These are phyloP conservation scores for Chalcis sispes DNA, from an alignment of 2,888 invertebrate genomes.

Conservation along the genomic window DNA sequence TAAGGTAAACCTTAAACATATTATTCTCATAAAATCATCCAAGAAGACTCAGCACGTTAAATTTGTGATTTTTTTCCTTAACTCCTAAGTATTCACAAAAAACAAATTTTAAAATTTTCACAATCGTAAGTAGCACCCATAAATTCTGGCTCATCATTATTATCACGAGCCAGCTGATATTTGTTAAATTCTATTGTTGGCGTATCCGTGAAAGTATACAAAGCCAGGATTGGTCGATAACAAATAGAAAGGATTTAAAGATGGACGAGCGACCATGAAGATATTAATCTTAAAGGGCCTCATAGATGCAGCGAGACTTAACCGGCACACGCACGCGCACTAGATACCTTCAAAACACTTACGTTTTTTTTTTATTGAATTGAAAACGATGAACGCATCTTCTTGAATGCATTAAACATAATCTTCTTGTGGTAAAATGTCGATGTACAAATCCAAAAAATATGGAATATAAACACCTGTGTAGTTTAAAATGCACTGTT, in stretches of 20 bases:
- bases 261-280: not conserved
- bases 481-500: conserved; percentile 6
- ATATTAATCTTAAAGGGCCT: not conserved
- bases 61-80: too few relatives aligned
- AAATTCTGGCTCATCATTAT: too few relatives aligned
- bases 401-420: not conserved
- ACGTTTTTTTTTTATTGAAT: not conserved
- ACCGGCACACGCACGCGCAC: conserved; percentile 12
- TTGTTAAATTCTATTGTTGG: too few relatives aligned
- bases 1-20: too few relatives aligned
- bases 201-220: too few relatives aligned
- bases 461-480: conserved; percentile 26
- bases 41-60: too few relatives aligned
- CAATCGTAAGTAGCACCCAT: too few relatives aligned
- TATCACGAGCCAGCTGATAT: too few relatives aligned
- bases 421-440: not conserved
- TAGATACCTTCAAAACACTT: not conserved
- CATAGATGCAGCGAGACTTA: not conserved
- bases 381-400: not conserved
- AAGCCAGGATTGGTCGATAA: too few relatives aligned
- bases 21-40: too few relatives aligned
- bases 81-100: too few relatives aligned
- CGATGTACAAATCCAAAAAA: conserved; percentile 8
- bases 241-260: not conserved
- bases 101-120: too few relatives aligned